A percentile compares a stretch with the other conserved stretches of the same genome.
Conservation (phyloP, 2,888 invertebrate species). For the Orthosia cruda region DNA sequence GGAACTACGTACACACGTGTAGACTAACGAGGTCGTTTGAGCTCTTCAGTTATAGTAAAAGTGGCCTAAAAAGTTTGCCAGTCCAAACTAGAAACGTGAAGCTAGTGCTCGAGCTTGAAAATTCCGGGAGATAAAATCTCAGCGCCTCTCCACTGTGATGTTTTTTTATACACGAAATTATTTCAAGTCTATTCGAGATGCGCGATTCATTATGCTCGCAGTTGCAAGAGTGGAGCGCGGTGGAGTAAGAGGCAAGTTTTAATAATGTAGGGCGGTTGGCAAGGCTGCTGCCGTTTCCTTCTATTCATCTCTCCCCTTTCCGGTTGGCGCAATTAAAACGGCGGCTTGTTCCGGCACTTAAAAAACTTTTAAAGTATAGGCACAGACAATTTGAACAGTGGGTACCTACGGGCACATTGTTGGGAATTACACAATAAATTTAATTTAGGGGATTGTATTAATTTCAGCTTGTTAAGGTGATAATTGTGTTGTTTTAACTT, state of each 20-base stretch:
- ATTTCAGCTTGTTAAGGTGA: constrained; percentile 67
- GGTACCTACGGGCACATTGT: constrained; percentile 78
- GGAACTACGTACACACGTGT: constrained; percentile 66
- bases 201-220: constrained; percentile 86
- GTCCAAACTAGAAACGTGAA: constrained; percentile 65
- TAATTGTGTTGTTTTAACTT: constrained; percentile 64
- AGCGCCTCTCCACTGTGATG: constrained; percentile 63
- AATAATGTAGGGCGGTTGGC: constrained; percentile 91
- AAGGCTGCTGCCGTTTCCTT: constrained; percentile 89
- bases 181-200: constrained; percentile 85
- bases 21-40: constrained; percentile 72
- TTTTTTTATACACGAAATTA: constrained; percentile 79
- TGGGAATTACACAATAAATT: constrained; percentile 78
- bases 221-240: constrained; percentile 83
- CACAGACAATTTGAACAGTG: constrained; percentile 85
- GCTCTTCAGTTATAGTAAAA: constrained; percentile 70
- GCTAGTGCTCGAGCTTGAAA: constrained; percentile 66
- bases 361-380: constrained; percentile 90
- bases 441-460: constrained; percentile 74
- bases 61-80: constrained; percentile 69
- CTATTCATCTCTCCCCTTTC: constrained; percentile 91
- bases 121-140: constrained; percentile 66
- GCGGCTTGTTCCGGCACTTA: constrained; percentile 90
- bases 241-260: constrained; percentile 90
- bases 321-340: constrained; percentile 91